Percentiles rank a stretch among this genome's conserved stretches.
These are phyloP conservation scores for Zygothrica quintamaculata DNA, from an alignment of 2,888 invertebrate species.

Conservation along the genomic window DNA sequence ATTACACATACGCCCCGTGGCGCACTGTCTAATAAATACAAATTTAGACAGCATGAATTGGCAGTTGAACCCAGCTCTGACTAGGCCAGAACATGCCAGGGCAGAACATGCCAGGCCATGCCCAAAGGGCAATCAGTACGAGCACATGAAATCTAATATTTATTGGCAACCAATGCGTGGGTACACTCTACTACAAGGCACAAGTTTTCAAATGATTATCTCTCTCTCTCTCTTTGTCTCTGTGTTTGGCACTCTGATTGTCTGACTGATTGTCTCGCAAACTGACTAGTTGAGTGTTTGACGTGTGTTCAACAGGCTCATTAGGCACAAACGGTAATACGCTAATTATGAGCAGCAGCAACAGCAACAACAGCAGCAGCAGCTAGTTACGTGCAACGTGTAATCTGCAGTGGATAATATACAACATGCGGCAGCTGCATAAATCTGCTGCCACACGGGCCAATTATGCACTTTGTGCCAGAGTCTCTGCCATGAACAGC, in stretches of 20 bases:
- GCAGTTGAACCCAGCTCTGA: conserved; percentile 37
- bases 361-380: too few relatives aligned
- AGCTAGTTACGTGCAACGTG: conserved; percentile 9
- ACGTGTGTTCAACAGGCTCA: conserved; percentile 82
- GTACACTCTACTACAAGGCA: conserved; percentile 21
- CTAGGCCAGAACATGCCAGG: too few relatives aligned
- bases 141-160: conserved; percentile 62
- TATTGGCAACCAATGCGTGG: conserved; percentile 61
- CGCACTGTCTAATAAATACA: conserved; percentile 75
- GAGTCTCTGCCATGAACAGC: conserved; percentile 32
- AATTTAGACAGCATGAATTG: conserved; percentile 74
- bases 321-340: conserved; percentile 82
- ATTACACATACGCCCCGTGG: conserved; percentile 80
- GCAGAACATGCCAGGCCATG: too few relatives aligned
- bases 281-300: conserved; percentile 37
- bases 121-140: not conserved
- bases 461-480: conserved; percentile 74
- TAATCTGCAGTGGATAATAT: too few relatives aligned
- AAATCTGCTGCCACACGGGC: conserved; percentile 61
- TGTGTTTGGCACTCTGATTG: too few relatives aligned
- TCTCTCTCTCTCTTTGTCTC: too few relatives aligned
- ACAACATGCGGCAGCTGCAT: conserved; percentile 33
- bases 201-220: too few relatives aligned
- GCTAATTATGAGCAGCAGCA: conserved; percentile 78
- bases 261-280: not conserved